Evolutionary conservation across 2,888 invertebrate genomes (phyloP), one percentile per base, ranked within the genome.

Genomic region (Noctua comes): DNA sequence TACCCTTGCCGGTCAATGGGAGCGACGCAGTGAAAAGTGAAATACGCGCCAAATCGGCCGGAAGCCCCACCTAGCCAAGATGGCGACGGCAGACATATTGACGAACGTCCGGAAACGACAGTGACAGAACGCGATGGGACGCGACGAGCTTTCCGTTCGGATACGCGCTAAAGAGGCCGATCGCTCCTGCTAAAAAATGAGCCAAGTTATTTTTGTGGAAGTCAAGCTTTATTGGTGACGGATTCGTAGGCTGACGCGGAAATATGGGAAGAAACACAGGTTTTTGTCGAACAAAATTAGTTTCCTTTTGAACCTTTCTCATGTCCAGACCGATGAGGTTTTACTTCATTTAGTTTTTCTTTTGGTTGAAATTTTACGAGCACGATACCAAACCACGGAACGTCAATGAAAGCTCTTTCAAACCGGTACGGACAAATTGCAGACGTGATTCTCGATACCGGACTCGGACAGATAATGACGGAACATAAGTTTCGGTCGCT

Each of bases 111-210:
- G 82, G 88, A 88, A 85, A 80, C 88, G 93, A 94, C 94, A 89
- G 90, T 94, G 94, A 94, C 91, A 80, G 88, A 93, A 86, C 89
- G 91, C 89, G 89, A 90, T 86, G 83, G 89, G 82, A 91, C 90
- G 89, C 90, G 90, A 88, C 91, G 89, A 85, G 88, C 88, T 86
- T 90, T 85, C 84, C 84, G 88, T 88, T 89, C 83, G 85, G 85
- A 87, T 80, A 86, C 82, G 80, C 82, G 86, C 84, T 89, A 89
- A 89, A 84, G 81, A 88, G 84, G 73, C 79, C 81, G 76, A 87
- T 87, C 82, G 85, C 76, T 84, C 73, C 73, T 43, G 83, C 27
- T 86, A 85, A 88, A 88, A 88, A 88, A 88, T 88, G 84, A 77
- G 88, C 77, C 78, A 79, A 88, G 88, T 80, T 79, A 86, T 83